Conservation (phyloP, 2,113 vertebrate genomes). For the Macheiramphus alcinus region DNA sequence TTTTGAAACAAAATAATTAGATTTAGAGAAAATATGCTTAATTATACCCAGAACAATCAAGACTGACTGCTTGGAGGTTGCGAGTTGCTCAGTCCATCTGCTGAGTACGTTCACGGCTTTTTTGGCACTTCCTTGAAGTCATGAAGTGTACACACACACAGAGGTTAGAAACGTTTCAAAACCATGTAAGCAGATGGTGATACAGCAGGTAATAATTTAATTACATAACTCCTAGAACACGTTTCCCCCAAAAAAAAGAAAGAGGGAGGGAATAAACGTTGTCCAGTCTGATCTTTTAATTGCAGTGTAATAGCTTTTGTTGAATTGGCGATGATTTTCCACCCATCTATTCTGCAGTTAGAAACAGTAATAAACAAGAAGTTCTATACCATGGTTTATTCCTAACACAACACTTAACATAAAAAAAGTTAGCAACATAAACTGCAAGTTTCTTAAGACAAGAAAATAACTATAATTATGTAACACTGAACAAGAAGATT, state of each 20-base stretch:
- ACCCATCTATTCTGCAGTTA: neutral
- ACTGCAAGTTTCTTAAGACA: neutral
- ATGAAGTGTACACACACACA: slow-evolving; percentile 18
- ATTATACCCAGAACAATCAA: slow-evolving; percentile 53
- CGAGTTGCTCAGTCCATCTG: slow-evolving; percentile 61
- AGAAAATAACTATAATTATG: neutral
- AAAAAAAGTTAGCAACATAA: neutral
- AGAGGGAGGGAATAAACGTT: neutral
- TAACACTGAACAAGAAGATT: neutral
- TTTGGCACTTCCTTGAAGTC: slow-evolving; percentile 45
- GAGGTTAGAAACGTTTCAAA: slow-evolving; percentile 39
- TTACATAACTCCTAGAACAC: slow-evolving; percentile 51
- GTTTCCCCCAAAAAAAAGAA: no score
- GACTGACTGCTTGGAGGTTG: slow-evolving; percentile 39
- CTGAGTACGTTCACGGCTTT: slow-evolving; percentile 26
- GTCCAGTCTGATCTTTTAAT: neutral
- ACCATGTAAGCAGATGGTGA: slow-evolving; percentile 67
- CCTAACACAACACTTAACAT: neutral
- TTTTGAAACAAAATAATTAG: slow-evolving; percentile 16
- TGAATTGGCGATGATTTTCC: neutral
- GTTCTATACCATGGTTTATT: neutral
- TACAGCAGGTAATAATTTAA: slow-evolving; percentile 76
- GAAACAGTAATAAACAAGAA: neutral
- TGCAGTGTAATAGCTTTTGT: neutral
- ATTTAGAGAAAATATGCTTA: slow-evolving; percentile 51